These are phyloP conservation scores for Channa maculata DNA, from an alignment of 2,113 vertebrate genomes.

Conservation along the genomic window DNA sequence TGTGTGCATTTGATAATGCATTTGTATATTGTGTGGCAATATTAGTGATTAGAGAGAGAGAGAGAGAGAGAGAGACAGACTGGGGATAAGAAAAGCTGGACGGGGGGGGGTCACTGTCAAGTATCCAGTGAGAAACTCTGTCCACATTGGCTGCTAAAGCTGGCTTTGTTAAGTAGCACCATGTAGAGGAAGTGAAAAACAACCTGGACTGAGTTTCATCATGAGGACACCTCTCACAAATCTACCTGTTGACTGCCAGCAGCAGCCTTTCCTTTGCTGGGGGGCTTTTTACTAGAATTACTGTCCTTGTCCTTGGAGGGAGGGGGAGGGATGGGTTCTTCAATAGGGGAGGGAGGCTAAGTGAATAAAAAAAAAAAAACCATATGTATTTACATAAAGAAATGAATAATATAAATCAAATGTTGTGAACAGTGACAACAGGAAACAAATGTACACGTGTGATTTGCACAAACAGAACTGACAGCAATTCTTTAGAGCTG, in stretches of 20 bases:
- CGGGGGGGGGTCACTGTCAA: slow-evolving; percentile 2
- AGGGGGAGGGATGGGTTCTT: slow-evolving; percentile 68
- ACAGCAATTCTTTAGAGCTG: too few species aligned
- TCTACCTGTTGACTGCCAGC: slow-evolving; percentile 85
- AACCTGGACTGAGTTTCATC: slow-evolving; percentile 15
- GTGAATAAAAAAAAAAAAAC: slow-evolving; percentile 68
- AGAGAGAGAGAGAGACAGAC: slow-evolving; percentile 28
- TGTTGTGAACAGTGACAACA: not conserved
- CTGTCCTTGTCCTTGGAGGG: slow-evolving; percentile 84
- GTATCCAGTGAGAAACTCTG: slow-evolving; percentile 23
- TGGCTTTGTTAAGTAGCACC: slow-evolving; percentile 1
- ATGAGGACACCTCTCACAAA: slow-evolving; percentile 29
- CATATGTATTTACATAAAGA: slow-evolving; percentile 34
- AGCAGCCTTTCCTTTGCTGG: slow-evolving; percentile 81
- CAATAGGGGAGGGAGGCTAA: slow-evolving; percentile 77
- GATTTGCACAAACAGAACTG: too few species aligned
- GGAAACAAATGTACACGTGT: too few species aligned
- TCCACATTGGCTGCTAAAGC: not conserved
- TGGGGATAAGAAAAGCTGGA: slow-evolving; percentile 18
- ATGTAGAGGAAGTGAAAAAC: not conserved
- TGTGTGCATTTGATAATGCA: not conserved
- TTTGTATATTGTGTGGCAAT: not conserved
- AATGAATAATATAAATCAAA: slow-evolving; percentile 17
- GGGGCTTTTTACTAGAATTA: slow-evolving; percentile 84
- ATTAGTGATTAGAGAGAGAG: slow-evolving; percentile 51